Evolutionary conservation across 2,888 invertebrate species (phyloP).

Genomic region (Agapostemon virescens): DNA sequence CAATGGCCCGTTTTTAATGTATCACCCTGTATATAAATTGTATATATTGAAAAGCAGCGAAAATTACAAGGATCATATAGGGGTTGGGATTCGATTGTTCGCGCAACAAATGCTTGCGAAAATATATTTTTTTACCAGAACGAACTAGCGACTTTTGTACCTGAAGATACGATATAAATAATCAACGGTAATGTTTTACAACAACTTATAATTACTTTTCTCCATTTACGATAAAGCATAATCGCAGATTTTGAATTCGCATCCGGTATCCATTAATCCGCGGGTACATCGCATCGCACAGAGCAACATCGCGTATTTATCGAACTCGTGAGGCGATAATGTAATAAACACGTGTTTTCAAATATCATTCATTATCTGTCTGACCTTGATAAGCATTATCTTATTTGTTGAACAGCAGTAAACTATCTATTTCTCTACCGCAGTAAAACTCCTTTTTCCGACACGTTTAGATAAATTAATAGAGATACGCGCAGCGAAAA

Average conservation of each 20-base stretch:
- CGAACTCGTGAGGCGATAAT: slow-evolving; percentile 29
- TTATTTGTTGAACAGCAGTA: slow-evolving; percentile 57
- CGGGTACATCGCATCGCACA: slow-evolving; percentile 11
- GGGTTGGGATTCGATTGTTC: neutral
- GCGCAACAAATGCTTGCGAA: neutral
- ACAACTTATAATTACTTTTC: neutral
- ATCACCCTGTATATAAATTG: neutral
- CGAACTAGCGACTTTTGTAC: slow-evolving; percentile 51
- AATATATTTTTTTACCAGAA: slow-evolving; percentile 40
- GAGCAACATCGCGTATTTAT: slow-evolving; percentile 21
- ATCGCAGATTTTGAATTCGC: neutral
- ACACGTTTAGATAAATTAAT: slow-evolving; percentile 20
- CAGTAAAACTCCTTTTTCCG: slow-evolving; percentile 23
- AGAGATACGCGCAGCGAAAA: neutral
- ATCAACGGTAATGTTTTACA: slow-evolving; percentile 6
- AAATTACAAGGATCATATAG: neutral
- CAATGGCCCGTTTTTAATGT: too few relatives aligned
- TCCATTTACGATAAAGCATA: neutral
- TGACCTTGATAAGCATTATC: slow-evolving; percentile 59
- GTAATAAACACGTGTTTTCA: slow-evolving; percentile 36
- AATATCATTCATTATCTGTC: slow-evolving; percentile 46
- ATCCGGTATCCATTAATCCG: slow-evolving; percentile 9
- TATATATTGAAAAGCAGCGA: neutral
- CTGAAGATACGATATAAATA: slow-evolving; percentile 59
- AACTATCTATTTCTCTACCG: slow-evolving; percentile 45